Conservation (phyloP, 37 sponge, comb jelly and placozoan genomes). For the Diacarnus erythraeanus region DNA sequence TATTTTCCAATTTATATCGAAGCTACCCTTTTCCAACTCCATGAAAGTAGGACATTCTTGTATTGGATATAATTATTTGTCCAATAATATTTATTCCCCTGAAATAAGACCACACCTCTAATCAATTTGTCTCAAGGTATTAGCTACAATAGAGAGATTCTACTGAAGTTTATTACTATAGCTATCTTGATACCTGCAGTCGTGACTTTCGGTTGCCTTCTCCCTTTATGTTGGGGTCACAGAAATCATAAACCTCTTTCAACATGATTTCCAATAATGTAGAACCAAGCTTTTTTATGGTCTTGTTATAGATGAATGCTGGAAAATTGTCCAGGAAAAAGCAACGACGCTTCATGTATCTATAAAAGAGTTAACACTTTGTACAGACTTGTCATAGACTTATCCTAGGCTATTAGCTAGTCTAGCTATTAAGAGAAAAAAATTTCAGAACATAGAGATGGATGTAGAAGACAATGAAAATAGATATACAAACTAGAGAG, state of each 20-base stretch:
- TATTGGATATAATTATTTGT: too few relatives aligned
- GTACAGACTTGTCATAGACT: neutral
- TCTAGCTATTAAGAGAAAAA: neutral
- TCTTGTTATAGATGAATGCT: constrained; percentile 72
- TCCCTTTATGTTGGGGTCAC: constrained; percentile 58
- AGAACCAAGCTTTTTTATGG: constrained; percentile 73
- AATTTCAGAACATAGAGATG: neutral
- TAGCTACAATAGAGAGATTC: too few relatives aligned
- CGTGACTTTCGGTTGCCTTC: constrained; percentile 61
- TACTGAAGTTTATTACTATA: neutral
- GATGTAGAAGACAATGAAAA: neutral
- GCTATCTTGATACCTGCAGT: constrained; percentile 56
- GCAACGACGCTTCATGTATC: constrained; percentile 84
- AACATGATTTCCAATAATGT: constrained; percentile 79
- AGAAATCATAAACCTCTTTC: constrained; percentile 70
- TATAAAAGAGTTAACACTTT: neutral
- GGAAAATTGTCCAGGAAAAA: constrained; percentile 56
- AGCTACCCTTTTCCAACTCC: too few relatives aligned
- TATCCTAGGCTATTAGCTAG: neutral
- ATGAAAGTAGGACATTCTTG: too few relatives aligned
- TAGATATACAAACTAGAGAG: too few relatives aligned
- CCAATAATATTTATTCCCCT: too few relatives aligned
- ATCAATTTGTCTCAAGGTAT: too few relatives aligned
- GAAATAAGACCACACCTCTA: too few relatives aligned
- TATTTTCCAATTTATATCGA: too few relatives aligned